Conservation (phyloP, 2,797 vertebrate species). For the Enteromius mattozi region DNA sequence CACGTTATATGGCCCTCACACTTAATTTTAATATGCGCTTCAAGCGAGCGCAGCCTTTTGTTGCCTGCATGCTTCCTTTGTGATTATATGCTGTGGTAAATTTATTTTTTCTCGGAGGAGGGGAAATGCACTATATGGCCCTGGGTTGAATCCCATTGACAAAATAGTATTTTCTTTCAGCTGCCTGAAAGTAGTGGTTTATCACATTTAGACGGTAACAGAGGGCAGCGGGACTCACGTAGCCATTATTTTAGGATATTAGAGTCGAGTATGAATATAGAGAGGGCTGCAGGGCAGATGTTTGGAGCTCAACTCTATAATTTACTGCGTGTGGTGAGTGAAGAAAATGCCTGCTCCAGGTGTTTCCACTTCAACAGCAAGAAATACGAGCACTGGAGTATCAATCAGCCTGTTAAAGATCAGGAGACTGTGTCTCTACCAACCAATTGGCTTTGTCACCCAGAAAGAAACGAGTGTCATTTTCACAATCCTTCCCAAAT, state of each 20-base stretch:
- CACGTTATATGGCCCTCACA: conserved; percentile 45
- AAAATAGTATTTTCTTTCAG: conserved; percentile 53
- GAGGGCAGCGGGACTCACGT: conserved; percentile 65
- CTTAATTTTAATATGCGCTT: conserved; percentile 49
- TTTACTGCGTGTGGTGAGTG: conserved; percentile 78
- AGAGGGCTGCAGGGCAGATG: conserved; percentile 71
- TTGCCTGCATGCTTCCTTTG: conserved; percentile 24
- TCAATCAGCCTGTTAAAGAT: conserved; percentile 73
- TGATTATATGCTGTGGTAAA: conserved; percentile 46
- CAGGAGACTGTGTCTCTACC: conserved; percentile 70
- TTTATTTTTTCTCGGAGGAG: conserved; percentile 18
- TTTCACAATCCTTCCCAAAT: conserved; percentile 71
- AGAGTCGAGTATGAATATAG: conserved; percentile 70
- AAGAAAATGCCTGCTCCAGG: conserved; percentile 76
- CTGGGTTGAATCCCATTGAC: conserved; percentile 36
- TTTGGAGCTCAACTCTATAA: conserved; percentile 73
- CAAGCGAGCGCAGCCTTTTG: conserved; percentile 36
- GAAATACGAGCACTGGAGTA: conserved; percentile 72
- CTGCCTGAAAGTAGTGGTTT: conserved; percentile 67
- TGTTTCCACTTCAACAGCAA: conserved; percentile 79
- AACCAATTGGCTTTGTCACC: conserved; percentile 75
- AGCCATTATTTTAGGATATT: conserved; percentile 75
- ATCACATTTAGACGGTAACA: conserved; percentile 71
- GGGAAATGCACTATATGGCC: conserved; percentile 13
- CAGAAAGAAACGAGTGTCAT: conserved; percentile 67